Evolutionary conservation across 2,888 invertebrate species (phyloP).

Genomic region (Drosophila yooni): DNA sequence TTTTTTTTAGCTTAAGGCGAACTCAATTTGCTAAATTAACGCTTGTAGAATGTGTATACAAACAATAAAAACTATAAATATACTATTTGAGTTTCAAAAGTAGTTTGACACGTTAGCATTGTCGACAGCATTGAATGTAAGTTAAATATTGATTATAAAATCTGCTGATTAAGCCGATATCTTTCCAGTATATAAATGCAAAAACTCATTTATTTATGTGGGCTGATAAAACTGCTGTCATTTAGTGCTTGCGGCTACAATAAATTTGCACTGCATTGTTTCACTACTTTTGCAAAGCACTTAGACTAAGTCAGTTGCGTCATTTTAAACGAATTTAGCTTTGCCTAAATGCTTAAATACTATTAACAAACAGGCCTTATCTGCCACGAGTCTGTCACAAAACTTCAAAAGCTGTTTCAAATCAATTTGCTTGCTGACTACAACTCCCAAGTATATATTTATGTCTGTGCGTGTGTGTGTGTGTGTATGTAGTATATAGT

Average conservation of each 20-base stretch:
- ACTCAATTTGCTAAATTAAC: conserved; percentile 60
- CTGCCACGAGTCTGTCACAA: not conserved
- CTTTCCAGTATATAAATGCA: not conserved
- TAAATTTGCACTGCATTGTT: not conserved
- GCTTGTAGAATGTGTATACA: conserved; percentile 2
- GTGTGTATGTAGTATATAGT: conserved; percentile 4
- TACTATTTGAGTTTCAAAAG: not conserved
- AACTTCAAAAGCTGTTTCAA: conserved; percentile 29
- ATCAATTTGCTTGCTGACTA: conserved; percentile 12
- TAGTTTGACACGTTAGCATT: not conserved
- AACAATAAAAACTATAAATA: not conserved
- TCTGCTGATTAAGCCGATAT: not conserved
- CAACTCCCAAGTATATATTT: not conserved
- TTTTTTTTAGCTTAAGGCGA: conserved; percentile 29
- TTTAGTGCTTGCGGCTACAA: not conserved
- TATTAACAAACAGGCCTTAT: not conserved
- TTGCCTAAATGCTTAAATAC: not conserved
- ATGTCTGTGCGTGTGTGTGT: not conserved
- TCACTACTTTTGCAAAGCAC: not conserved
- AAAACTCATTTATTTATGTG: not conserved
- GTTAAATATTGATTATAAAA: not conserved
- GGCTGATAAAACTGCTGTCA: conserved; percentile 29
- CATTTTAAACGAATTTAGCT: conserved; percentile 8
- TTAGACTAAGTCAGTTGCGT: conserved; percentile 41
- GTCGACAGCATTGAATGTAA: not conserved